Evolutionary conservation across 2,888 invertebrate species (phyloP), one percentile per base, ranked within the genome.

Genomic region (Acronicta aceris): DNA sequence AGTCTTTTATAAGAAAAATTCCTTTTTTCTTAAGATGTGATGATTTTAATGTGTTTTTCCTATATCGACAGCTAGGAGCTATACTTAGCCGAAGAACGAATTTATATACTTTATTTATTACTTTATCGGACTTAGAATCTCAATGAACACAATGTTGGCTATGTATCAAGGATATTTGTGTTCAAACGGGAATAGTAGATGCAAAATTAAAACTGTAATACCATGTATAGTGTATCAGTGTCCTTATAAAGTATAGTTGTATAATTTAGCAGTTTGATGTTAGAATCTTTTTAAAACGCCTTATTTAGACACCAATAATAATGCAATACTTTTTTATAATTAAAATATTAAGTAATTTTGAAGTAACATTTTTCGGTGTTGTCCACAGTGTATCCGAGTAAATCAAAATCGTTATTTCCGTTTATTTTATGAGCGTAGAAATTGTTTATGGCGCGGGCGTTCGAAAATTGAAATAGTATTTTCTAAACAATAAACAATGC

Each of bases 51-150:
- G 30, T 15, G 2, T 60, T 61, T 56, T 57, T 46, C 41, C 55
- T 60, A 60, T 63, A 57, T 59, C 67, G 59, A 68, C 71, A 76
- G 71, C 71, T 76, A 67, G 54, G 58, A 55, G 41, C 33, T 56
- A 63, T 33, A 60, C 57, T 71, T 77, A 71, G 74, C 76, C 64
- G 62, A 59, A 64, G 52, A 71, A 76, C 78, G 78, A 76, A 77
- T 76, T 77, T 76, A 76, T 74, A 65, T 53, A 54, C 57, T 75
- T 59, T 62, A 77, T 77, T 77, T 77, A 77, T 74, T 77, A 46
- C 36, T 52, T 63, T 60, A 48, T 48, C 53, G 65, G 61, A 57
- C 67, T 48, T 74, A 65, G 76, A 76, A 76, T 76, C 76, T 76
- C 76, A 71, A 43, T 55, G 60, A 54, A 57, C 54, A 41, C 73